Base-by-base conservation (phyloP, 2,113 vertebrate species). In the Brachyhypopomus occidentalis region DNA sequence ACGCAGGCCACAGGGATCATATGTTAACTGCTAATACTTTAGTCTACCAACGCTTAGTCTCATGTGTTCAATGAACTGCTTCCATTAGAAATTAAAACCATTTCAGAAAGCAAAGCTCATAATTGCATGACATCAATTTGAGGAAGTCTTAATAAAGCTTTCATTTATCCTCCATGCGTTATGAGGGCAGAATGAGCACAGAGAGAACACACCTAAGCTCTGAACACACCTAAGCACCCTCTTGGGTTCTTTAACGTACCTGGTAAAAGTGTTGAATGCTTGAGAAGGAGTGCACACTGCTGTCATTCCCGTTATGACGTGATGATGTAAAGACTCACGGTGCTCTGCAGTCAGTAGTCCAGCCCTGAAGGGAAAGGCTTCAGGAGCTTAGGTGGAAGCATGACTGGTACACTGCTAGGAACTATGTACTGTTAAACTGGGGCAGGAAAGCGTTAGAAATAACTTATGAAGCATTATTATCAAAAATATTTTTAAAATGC, bases 11-110 rank as follows among this genome's bases (percentile, higher is more conserved):
- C 72, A 74, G 34, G 80, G 80, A 86, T 86, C 84, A 88, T 80
- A 76, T 81, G 87, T 83, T 85, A 86, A 88, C 87, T 83, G 86
- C 85, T 87, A 74, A 84, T 81, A 86, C 79, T 83, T 84, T 75
- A 71, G 48, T 86, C 78, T 77, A 45, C 60, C 73, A 81, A 80
- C 25, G 73, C 55, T 75, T 64, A 27, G 79, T 83, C 73, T 82
- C 75, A 62, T 78, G 72, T 74, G 78, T 80, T 79, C 72, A 60
- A 62, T 84, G 77, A 73, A 78, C 69, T 62, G 41, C 66, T 52
- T 83, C 27, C 34, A 71, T 72, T 86, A 67, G 79, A 63, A 75
- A 72, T 60, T 12, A 38, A 81, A 82, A 83, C 55, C 77, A 74
- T 80, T 83, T 45, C 75, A 70, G 63, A 73, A 52, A 4, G 58